Evolutionary conservation across 2,888 invertebrate genomes (phyloP).

Genomic region (Scelioninae gen. 1): DNA sequence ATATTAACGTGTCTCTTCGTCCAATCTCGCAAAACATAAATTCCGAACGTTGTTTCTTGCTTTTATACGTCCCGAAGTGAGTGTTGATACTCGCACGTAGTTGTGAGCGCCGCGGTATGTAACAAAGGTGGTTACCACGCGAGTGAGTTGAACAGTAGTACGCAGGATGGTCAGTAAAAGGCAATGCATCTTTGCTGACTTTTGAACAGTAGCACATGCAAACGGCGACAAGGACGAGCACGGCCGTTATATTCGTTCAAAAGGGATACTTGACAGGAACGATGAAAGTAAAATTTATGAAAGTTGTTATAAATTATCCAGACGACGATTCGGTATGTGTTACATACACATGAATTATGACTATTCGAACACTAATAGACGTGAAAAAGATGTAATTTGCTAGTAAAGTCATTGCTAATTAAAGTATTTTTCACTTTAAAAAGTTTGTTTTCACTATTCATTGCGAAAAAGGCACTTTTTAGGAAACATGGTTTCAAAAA

Average conservation of each 20-base stretch:
- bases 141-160: slow-evolving; percentile 41
- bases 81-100: slow-evolving; percentile 60
- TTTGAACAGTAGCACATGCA: slow-evolving; percentile 71
- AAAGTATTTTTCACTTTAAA: too few relatives aligned
- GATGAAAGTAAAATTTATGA: slow-evolving; percentile 66
- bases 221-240: slow-evolving; percentile 72
- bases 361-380: slow-evolving; percentile 13
- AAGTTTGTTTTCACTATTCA: too few relatives aligned
- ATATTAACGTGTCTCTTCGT: slow-evolving; percentile 60
- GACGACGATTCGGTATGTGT: slow-evolving; percentile 8
- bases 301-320: slow-evolving; percentile 57
- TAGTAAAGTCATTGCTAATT: too few relatives aligned
- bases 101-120: slow-evolving; percentile 51
- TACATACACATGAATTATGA: slow-evolving; percentile 9
- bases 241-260: slow-evolving; percentile 55
- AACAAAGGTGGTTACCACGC: slow-evolving; percentile 59
- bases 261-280: slow-evolving; percentile 49
- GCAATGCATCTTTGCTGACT: slow-evolving; percentile 66
- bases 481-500: too few relatives aligned
- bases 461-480: too few relatives aligned
- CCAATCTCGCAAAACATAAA: slow-evolving; percentile 62
- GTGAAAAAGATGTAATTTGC: neutral
- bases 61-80: slow-evolving; percentile 33
- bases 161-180: slow-evolving; percentile 63
- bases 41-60: slow-evolving; percentile 51